Evolutionary conservation across 2,888 invertebrate species (phyloP), one percentile per base, ranked within the genome.

Genomic region (Lottia gigantea): DNA sequence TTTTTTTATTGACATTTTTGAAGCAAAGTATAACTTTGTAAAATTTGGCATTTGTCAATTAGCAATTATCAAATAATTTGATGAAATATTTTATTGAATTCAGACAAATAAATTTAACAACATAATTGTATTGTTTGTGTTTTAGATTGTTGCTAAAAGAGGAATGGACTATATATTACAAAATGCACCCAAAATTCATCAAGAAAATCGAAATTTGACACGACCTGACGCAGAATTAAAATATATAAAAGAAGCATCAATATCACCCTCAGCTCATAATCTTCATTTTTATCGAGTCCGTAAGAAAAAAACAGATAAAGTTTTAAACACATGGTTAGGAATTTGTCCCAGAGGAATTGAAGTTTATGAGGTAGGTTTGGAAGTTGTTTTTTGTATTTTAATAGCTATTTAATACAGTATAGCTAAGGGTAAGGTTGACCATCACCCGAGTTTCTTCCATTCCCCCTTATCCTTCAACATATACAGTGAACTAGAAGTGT

Each of bases 281-380:
- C 94, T 97, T 66, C 97, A 98, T 89, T 90, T 94, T 66, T 96
- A 95, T 89, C 92, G 95, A 74, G 92, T 97, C 64, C 82, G 88
- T 74, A 86, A 88, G 78, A 85, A 86, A 79, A 89, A 89, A 81
- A 86, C 86, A 92, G 96, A 86, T 92, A 94, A 80, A 68, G 85
- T 86, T 46, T 88, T 88, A 78, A 88, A 89, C 71, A 93, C 95
- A 23, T 94, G 95, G 91, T 91, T 98, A 78, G 95, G 96, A 69
- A 94, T 98, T 72, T 96, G 96, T 85, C 95, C 97, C 64, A 93
- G 93, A 85, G 97, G 97, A 68, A 93, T 98, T 73, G 94, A 95
- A 89, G 94, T 97, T 78, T 93, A 95, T 86, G 92, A 92, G 90
- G 91, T 91, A 79, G 68, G 80, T 73, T 11, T 40, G 40, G n/a